These are phyloP conservation scores for Xiphophorus maculatus DNA, from an alignment of 2,113 vertebrate species.

Conservation along the genomic window DNA sequence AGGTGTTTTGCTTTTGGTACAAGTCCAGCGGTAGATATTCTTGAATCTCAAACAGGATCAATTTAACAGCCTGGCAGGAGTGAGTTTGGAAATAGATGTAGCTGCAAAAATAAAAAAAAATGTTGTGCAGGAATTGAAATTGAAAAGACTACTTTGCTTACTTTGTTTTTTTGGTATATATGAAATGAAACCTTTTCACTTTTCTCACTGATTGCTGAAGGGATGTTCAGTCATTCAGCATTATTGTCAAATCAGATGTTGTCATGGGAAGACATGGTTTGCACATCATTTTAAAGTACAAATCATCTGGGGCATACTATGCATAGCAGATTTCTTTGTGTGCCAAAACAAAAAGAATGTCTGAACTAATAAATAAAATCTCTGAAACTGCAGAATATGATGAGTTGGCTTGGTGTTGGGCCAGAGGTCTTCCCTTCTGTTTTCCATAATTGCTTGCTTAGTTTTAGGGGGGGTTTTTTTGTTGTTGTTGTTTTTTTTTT, in stretches of 20 bases:
- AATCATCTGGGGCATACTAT: too few species aligned
- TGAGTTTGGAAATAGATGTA: neutral
- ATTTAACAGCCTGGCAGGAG: neutral
- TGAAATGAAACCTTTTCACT: neutral
- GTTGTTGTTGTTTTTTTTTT: too few species aligned
- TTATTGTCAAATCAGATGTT: neutral
- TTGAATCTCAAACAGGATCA: neutral
- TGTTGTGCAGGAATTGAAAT: neutral
- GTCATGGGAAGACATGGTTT: neutral
- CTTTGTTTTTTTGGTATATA: neutral
- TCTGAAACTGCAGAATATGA: neutral
- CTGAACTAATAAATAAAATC: neutral
- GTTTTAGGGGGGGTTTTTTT: neutral
- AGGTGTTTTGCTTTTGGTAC: neutral
- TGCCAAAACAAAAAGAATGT: neutral
- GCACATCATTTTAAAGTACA: neutral
- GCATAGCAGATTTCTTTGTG: neutral
- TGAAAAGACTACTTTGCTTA: too few species aligned
- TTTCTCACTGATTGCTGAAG: neutral
- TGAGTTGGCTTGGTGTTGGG: neutral
- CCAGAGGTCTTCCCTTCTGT: neutral
- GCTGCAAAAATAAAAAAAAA: neutral
- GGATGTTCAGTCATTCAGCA: neutral
- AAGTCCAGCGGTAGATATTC: neutral
- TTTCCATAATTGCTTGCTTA: neutral